A percentile compares a stretch with the other conserved stretches of the same genome.
phyloP scores from a whole-genome alignment of 2,888 invertebrate genomes.

The Eremobia ochroleuca region DNA sequence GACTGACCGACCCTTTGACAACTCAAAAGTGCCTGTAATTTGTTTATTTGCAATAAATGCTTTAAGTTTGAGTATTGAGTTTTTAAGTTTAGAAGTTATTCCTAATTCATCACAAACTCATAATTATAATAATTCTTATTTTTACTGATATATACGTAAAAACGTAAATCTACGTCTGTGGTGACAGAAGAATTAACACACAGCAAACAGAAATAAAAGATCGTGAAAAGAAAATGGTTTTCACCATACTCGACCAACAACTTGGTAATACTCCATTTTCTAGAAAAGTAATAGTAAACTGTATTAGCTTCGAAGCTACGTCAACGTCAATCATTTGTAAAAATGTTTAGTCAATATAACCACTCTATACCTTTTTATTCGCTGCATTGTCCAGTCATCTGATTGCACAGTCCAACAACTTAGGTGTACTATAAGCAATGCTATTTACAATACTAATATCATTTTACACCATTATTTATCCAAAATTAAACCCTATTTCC shows the following conservation, averaged over 20 bases:
- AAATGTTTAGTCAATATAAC: conserved; percentile 11
- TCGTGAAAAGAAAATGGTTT: not conserved
- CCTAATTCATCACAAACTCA: not conserved
- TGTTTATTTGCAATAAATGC: too few species aligned
- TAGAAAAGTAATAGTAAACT: not conserved
- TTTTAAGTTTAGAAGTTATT: not conserved
- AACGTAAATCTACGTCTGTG: not conserved
- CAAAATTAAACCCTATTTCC: conserved; percentile 61
- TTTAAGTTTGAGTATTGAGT: too few species aligned
- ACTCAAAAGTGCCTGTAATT: too few species aligned
- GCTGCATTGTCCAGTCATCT: conserved; percentile 82
- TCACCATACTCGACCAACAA: not conserved
- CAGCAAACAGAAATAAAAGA: not conserved
- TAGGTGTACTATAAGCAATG: conserved; percentile 68
- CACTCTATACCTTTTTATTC: conserved; percentile 67
- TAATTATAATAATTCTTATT: not conserved
- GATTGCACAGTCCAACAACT: conserved; percentile 81
- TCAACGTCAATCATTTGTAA: not conserved
- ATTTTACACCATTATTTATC: conserved; percentile 44
- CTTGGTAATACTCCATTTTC: not conserved
- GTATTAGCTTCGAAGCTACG: not conserved
- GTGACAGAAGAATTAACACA: too few species aligned
- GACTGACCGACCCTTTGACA: too few species aligned
- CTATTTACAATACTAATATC: conserved; percentile 68
- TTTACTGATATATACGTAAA: not conserved